Conservation (phyloP, 2,888 invertebrate genomes). For the Camptogramma bilineatum region DNA sequence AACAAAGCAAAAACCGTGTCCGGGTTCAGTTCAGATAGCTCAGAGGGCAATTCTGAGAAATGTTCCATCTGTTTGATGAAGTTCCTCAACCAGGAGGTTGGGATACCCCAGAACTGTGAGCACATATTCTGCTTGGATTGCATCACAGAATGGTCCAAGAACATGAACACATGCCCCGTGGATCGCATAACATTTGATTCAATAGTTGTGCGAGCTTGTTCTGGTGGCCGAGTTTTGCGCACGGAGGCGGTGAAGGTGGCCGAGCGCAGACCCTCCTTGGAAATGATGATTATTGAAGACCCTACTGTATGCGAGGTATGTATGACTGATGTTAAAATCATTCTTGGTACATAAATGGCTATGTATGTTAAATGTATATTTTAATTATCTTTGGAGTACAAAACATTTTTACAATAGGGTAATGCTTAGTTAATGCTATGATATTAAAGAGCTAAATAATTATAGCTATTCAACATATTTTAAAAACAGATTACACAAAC, state of each 20-base stretch:
- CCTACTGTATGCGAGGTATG: conserved; percentile 91
- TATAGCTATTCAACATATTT: too few species aligned
- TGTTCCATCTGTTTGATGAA: conserved; percentile 96
- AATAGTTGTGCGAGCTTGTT: conserved; percentile 90
- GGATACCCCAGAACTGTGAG: conserved; percentile 94
- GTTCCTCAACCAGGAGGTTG: conserved; percentile 91
- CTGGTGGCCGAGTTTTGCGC: conserved; percentile 88
- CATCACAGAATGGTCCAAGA: conserved; percentile 97
- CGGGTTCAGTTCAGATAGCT: conserved; percentile 85
- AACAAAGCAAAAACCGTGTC: conserved; percentile 50
- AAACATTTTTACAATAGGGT: too few species aligned
- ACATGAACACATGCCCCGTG: conserved; percentile 97
- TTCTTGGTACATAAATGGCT: neutral
- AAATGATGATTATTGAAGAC: conserved; percentile 84
- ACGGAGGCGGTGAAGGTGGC: conserved; percentile 87
- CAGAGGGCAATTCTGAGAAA: conserved; percentile 91
- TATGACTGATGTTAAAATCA: conserved; percentile 46
- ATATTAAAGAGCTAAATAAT: too few species aligned
- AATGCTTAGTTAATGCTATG: too few species aligned
- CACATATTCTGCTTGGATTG: conserved; percentile 96
- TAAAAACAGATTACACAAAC: too few species aligned
- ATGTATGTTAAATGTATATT: neutral
- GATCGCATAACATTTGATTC: conserved; percentile 92
- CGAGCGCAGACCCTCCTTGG: conserved; percentile 82
- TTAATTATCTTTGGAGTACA: neutral